Evolutionary conservation across 1,140 invertebrate genomes (phyloP).

Genomic region (Stegodyphus dumicola): DNA sequence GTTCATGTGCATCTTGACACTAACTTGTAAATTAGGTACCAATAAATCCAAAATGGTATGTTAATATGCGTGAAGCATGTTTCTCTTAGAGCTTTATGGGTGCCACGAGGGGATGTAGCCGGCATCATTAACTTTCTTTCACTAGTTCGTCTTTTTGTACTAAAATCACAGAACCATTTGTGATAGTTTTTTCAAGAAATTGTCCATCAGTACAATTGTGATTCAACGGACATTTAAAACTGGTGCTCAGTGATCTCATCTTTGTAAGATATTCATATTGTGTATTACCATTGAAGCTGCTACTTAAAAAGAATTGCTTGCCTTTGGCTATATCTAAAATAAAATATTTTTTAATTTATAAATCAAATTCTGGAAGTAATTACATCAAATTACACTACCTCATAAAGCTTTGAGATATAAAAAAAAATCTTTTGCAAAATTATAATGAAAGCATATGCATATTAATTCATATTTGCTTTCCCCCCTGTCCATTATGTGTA

Average conservation of each 20-base stretch:
- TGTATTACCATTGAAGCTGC: slow-evolving; percentile 11
- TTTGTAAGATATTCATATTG: slow-evolving; percentile 38
- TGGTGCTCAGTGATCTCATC: slow-evolving; percentile 51
- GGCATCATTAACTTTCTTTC: slow-evolving; percentile 24
- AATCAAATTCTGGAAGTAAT: neutral
- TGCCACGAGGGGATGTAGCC: slow-evolving; percentile 34
- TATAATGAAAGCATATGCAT: no score
- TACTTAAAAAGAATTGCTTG: slow-evolving; percentile 12
- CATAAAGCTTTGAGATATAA: neutral
- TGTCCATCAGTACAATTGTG: slow-evolving; percentile 13
- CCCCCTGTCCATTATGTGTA: no score
- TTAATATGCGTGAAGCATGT: slow-evolving; percentile 33
- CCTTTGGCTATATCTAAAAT: neutral
- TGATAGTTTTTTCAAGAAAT: slow-evolving; percentile 22
- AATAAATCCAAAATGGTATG: slow-evolving; percentile 18
- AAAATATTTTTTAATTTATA: neutral
- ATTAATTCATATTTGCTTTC: no score
- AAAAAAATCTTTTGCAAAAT: neutral
- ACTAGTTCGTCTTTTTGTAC: slow-evolving; percentile 46
- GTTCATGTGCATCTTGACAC: neutral
- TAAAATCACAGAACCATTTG: slow-evolving; percentile 28
- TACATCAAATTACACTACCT: neutral
- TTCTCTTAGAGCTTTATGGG: slow-evolving; percentile 55
- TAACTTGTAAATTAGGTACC: slow-evolving; percentile 7
- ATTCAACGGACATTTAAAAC: slow-evolving; percentile 16